Evolutionary conservation across 92 coral and sea anemone genomes (phyloP), one percentile per base, ranked within the genome.

Genomic region (Porites rus): DNA sequence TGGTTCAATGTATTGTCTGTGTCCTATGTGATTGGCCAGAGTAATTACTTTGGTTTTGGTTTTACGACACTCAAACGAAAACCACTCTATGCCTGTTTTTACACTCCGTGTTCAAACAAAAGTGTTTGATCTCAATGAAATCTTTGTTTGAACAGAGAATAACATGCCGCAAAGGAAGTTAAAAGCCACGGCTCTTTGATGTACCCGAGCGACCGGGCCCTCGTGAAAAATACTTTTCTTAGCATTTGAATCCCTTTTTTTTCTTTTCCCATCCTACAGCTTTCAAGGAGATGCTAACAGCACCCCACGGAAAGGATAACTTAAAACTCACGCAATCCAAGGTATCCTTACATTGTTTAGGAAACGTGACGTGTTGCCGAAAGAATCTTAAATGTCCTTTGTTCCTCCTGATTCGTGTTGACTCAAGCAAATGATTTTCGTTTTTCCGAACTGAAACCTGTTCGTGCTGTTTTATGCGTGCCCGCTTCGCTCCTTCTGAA

Each of bases 241-340:
- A 11, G 18, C 20, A 12, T 16, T 52, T 14, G 50, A 67, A 17
- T 12, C 25, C 66, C 76, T 66, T 80, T 17, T 80, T 17, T 4
- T 16, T 2, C 56, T 43, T 67, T 65, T 43, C 20, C 54, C 14
- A 50, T 74, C 72, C 87, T 80, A 58, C 90, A 94, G 98, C 86
- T 1, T 94, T 94, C 63, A 94, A 94, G 73, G 98, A 94, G 58
- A 83, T 94, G 52, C 90, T 90, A 21, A 81, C 90, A 10, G 62
- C 94, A 6, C 98, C 98, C 3, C 87, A 84, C 9, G 77, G 86
- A 18, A 74, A 79, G 52, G 86, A 78, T 5, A 80, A 84, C 18
- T 28, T 67, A 20, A 85, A 58, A 46, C 53, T 76, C 86, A 75
- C 81, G 66, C 85, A 80, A 69, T 13, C 88, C 0, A 90, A 90